Conservation (phyloP, 2,888 invertebrate genomes). For the Ormyrus rosae region DNA sequence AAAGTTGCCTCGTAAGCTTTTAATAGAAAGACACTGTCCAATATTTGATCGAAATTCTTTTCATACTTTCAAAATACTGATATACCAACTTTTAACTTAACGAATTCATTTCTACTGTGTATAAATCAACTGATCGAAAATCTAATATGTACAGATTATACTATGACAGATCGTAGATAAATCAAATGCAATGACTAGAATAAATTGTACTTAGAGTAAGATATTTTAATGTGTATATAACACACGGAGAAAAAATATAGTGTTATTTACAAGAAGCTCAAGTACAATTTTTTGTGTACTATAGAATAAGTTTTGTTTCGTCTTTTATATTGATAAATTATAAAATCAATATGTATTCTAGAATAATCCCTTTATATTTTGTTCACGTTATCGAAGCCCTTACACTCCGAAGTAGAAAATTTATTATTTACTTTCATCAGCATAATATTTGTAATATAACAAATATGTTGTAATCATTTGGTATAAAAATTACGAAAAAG, state of each 20-base stretch:
- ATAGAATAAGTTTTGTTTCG: slow-evolving; percentile 2
- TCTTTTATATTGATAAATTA: neutral
- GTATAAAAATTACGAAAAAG: no score
- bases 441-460: no score
- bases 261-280: neutral
- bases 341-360: no score
- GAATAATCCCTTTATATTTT: no score
- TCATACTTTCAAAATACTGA: slow-evolving; percentile 23
- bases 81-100: slow-evolving; percentile 27
- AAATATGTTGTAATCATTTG: no score
- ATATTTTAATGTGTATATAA: slow-evolving; percentile 48
- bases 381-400: neutral
- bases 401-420: no score
- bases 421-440: no score
- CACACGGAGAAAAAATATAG: slow-evolving; percentile 47
- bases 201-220: slow-evolving; percentile 56
- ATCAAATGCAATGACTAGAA: slow-evolving; percentile 38
- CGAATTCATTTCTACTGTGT: slow-evolving; percentile 25
- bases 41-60: slow-evolving; percentile 38
- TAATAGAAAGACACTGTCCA: slow-evolving; percentile 44
- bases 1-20: slow-evolving; percentile 33
- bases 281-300: slow-evolving; percentile 22
- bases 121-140: slow-evolving; percentile 47
- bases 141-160: slow-evolving; percentile 54
- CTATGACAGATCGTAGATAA: slow-evolving; percentile 47